These are phyloP conservation scores for Ceramica pisi DNA, from an alignment of 2,888 invertebrate species.

Conservation along the genomic window DNA sequence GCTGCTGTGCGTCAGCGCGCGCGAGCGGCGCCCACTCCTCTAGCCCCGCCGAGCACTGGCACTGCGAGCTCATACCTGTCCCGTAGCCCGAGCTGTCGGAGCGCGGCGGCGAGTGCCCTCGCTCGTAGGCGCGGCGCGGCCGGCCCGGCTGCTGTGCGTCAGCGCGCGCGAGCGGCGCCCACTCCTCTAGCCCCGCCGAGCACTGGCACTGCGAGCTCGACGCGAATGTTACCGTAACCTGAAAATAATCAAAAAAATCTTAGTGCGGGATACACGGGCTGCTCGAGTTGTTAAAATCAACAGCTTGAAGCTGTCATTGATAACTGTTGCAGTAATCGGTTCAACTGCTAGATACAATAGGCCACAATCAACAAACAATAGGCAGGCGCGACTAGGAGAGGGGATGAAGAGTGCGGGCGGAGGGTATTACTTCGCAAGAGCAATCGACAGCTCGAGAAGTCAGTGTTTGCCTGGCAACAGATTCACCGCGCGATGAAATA, in stretches of 20 bases:
- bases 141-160: constrained; percentile 89
- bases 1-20: constrained; percentile 87
- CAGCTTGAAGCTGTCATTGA: no score
- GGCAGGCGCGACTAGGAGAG: no score
- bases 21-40: constrained; percentile 79
- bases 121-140: constrained; percentile 93
- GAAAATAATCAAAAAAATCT: neutral
- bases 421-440: no score
- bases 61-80: constrained; percentile 89
- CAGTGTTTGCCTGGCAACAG: no score
- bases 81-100: constrained; percentile 96
- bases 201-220: constrained; percentile 91
- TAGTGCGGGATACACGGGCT: no score
- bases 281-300: no score
- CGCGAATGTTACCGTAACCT: constrained; percentile 92
- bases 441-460: no score
- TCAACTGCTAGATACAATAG: no score
- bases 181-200: constrained; percentile 80
- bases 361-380: no score
- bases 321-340: no score
- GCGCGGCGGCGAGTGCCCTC: constrained; percentile 95
- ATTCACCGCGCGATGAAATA: no score
- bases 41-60: constrained; percentile 85
- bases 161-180: constrained; percentile 78
- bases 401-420: no score